Conservation (phyloP, 2,797 vertebrate species). For the Notolabrus celidotus region DNA sequence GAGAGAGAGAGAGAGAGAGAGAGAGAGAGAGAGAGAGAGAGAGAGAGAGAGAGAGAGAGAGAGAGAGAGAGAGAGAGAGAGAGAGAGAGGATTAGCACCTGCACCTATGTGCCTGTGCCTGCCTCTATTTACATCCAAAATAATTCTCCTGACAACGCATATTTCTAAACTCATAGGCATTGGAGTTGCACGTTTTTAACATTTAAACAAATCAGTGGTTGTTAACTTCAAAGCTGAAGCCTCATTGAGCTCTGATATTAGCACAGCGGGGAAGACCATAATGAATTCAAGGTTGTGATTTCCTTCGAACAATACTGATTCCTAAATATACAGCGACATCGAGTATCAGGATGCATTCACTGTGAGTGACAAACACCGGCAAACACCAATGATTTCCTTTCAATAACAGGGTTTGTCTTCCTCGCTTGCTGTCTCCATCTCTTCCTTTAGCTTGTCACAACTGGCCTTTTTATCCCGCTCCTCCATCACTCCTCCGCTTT, state of each 20-base stretch:
- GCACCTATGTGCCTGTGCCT: slow-evolving; percentile 17
- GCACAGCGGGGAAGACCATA: slow-evolving; percentile 50
- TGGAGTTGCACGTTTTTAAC: slow-evolving; percentile 21
- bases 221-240: slow-evolving; percentile 46
- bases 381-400: slow-evolving; percentile 52
- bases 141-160: slow-evolving; percentile 23
- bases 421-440: slow-evolving; percentile 39
- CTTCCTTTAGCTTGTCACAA: slow-evolving; percentile 60
- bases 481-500: slow-evolving; percentile 55
- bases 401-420: slow-evolving; percentile 49
- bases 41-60: too few species aligned
- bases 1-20: too few species aligned
- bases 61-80: too few species aligned
- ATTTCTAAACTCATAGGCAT: slow-evolving; percentile 20
- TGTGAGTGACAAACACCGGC: slow-evolving; percentile 55
- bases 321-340: slow-evolving; percentile 58
- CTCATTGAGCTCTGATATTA: slow-evolving; percentile 50
- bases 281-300: slow-evolving; percentile 59
- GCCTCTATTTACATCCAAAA: slow-evolving; percentile 26
- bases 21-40: too few species aligned
- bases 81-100: slow-evolving; percentile 33
- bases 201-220: slow-evolving; percentile 51
- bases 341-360: slow-evolving; percentile 51
- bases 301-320: slow-evolving; percentile 47
- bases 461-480: slow-evolving; percentile 68